Conservation (phyloP, 2,797 vertebrate genomes). For the Triplophysa bombifrons region DNA sequence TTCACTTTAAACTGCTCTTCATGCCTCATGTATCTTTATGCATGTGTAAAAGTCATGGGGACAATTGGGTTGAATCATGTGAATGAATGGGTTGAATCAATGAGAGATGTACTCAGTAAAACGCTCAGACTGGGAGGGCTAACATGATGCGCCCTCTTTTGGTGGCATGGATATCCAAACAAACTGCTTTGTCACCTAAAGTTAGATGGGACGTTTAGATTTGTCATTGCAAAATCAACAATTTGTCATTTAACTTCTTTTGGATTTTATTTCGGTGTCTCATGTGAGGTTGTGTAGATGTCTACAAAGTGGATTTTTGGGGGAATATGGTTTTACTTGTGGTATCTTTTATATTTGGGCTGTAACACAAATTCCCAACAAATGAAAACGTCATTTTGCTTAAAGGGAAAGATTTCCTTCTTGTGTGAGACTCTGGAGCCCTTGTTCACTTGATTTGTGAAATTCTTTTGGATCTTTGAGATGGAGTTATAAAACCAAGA, state of each 20-base stretch:
- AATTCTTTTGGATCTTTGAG: not conserved
- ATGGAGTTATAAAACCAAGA: not conserved
- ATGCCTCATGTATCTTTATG: slow-evolving; percentile 72
- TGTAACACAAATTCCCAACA: too few relatives aligned
- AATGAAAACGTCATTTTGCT: too few relatives aligned
- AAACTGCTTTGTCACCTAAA: slow-evolving; percentile 43
- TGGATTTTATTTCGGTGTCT: too few relatives aligned
- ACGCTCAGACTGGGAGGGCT: not conserved
- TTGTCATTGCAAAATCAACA: not conserved
- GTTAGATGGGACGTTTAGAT: not conserved
- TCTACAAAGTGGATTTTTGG: too few relatives aligned
- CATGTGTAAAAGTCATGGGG: slow-evolving; percentile 68
- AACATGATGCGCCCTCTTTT: slow-evolving; percentile 51
- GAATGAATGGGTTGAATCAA: slow-evolving; percentile 43
- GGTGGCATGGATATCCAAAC: slow-evolving; percentile 19
- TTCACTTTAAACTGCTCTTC: slow-evolving; percentile 70
- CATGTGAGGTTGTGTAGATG: too few relatives aligned
- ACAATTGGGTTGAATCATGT: slow-evolving; percentile 30
- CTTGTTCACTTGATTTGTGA: not conserved
- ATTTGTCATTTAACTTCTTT: too few relatives aligned
- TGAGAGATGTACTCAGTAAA: slow-evolving; percentile 19
- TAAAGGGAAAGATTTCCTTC: too few relatives aligned
- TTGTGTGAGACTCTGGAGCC: too few relatives aligned
- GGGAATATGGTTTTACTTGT: too few relatives aligned
- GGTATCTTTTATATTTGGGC: too few relatives aligned